Evolutionary conservation across 2,888 invertebrate genomes (phyloP).

Genomic region (Exocentrus adspersus): DNA sequence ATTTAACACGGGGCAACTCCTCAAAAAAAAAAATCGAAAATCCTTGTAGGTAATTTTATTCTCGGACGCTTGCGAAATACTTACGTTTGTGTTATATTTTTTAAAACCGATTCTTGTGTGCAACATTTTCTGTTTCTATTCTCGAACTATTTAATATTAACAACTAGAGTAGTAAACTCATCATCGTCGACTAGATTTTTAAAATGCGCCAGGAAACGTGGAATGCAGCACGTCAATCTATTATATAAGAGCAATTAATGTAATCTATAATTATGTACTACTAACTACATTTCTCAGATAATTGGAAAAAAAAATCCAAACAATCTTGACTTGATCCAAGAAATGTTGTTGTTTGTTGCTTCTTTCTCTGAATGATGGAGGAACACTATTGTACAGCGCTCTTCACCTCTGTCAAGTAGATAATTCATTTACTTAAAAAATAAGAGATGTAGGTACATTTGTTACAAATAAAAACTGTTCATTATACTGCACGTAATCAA

Average conservation of each 20-base stretch:
- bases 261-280: too few species aligned
- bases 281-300: too few species aligned
- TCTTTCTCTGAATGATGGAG: too few species aligned
- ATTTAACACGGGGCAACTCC: conserved; percentile 1
- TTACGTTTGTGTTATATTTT: neutral
- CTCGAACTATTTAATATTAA: conserved; percentile 10
- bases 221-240: conserved; percentile 1
- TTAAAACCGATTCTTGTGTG: conserved; percentile 10
- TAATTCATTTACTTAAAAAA: too few species aligned
- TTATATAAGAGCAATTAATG: neutral
- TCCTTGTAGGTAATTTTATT: conserved; percentile 16
- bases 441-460: too few species aligned
- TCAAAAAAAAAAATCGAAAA: conserved; percentile 12
- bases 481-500: neutral
- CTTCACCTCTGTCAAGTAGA: too few species aligned
- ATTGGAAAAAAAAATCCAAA: too few species aligned
- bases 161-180: neutral
- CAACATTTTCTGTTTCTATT: conserved; percentile 21
- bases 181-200: neutral
- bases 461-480: neutral
- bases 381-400: too few species aligned
- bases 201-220: neutral
- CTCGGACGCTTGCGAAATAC: conserved; percentile 13
- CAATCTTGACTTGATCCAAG: too few species aligned
- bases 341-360: too few species aligned